phyloP scores from a whole-genome alignment of 37 sponge, comb jelly and placozoan species.

The Chondrosia reniformis region DNA sequence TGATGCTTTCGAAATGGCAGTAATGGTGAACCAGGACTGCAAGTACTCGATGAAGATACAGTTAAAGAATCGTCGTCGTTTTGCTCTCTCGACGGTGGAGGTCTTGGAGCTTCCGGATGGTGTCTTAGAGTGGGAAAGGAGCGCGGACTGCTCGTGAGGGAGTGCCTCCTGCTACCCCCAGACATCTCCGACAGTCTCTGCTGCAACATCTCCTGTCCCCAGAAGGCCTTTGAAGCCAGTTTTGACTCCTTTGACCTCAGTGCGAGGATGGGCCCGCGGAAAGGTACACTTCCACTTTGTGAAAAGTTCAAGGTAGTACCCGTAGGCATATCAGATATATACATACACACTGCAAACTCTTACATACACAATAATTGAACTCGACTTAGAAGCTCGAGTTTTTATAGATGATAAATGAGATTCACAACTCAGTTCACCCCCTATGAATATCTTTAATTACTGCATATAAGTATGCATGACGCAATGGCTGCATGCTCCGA shows the following conservation, averaged over 20 bases:
- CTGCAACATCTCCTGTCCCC: conserved; percentile 20
- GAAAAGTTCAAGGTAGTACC: no score
- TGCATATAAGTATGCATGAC: no score
- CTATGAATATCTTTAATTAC: no score
- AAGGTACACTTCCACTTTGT: no score
- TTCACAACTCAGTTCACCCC: no score
- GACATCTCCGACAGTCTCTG: conserved; percentile 12
- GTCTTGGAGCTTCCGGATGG: not conserved
- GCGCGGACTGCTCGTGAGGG: not conserved
- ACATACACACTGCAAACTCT: no score
- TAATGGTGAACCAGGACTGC: not conserved
- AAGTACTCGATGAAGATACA: not conserved
- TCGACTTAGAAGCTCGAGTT: no score
- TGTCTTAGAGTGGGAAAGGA: not conserved
- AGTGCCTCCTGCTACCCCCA: not conserved
- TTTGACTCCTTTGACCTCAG: conserved; percentile 5
- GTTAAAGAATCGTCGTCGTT: not conserved
- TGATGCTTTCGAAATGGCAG: not conserved
- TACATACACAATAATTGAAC: no score
- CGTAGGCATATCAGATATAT: no score
- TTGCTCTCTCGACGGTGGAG: not conserved
- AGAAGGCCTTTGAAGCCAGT: conserved; percentile 1
- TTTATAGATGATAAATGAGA: no score
- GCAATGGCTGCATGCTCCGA: no score
- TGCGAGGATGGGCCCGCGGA: no score